These are phyloP conservation scores for Cephalopholis sonnerati DNA, from an alignment of 2,113 vertebrate genomes.

Conservation along the genomic window DNA sequence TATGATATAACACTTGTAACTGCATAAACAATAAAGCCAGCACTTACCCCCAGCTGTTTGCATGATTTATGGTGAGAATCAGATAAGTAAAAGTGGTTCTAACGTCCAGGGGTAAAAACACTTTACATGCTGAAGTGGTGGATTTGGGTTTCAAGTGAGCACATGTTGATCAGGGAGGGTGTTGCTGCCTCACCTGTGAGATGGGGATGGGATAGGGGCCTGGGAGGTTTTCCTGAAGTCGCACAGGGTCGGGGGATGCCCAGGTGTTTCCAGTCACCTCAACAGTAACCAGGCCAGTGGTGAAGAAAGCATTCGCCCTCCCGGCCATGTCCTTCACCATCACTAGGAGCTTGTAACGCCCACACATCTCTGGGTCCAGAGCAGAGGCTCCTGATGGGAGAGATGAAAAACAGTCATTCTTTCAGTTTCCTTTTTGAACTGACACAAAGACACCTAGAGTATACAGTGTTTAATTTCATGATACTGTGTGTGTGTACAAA, in stretches of 20 bases:
- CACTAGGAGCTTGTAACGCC: slow-evolving; percentile 84
- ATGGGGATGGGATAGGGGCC: slow-evolving; percentile 84
- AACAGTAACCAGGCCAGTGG: slow-evolving; percentile 83
- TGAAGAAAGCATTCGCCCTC: slow-evolving; percentile 82
- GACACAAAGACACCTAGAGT: not conserved
- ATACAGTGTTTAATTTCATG: not conserved
- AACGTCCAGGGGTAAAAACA: not conserved
- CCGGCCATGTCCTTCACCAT: slow-evolving; percentile 89
- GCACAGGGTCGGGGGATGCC: slow-evolving; percentile 82
- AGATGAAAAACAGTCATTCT: not conserved
- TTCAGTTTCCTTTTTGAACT: not conserved
- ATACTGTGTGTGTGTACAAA: not conserved
- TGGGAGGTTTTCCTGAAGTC: slow-evolving; percentile 85
- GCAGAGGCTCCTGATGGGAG: slow-evolving; percentile 80
- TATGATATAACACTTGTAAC: slow-evolving; percentile 40
- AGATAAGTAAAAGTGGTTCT: slow-evolving; percentile 21
- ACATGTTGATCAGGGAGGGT: not conserved
- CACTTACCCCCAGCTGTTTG: slow-evolving; percentile 7
- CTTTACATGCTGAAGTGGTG: not conserved
- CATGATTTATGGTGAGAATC: slow-evolving; percentile 1
- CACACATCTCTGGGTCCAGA: slow-evolving; percentile 81
- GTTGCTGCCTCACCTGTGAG: slow-evolving; percentile 83
- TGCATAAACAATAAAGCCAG: slow-evolving; percentile 24
- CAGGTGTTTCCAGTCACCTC: slow-evolving; percentile 85
- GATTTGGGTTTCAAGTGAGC: slow-evolving; percentile 9